Evolutionary conservation across 2,888 invertebrate genomes (phyloP).

Genomic region (Chironomus riparius): DNA sequence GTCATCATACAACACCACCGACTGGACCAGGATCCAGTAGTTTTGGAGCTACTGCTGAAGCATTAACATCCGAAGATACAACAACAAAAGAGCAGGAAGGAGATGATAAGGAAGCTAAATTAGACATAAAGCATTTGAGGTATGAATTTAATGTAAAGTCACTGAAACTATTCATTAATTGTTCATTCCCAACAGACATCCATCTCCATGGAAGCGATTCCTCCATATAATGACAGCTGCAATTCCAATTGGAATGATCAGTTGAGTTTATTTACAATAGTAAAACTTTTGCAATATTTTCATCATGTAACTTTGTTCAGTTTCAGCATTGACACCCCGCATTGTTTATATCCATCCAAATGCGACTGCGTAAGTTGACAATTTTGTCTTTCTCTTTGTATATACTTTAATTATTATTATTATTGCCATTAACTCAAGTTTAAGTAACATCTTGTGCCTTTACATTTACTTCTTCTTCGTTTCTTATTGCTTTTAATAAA

Average conservation of each 20-base stretch:
- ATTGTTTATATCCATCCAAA: constrained; percentile 28
- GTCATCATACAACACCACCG: background rate
- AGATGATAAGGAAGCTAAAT: background rate
- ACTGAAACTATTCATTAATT: background rate
- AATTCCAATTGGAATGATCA: constrained; percentile 29
- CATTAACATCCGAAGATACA: background rate
- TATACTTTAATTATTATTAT: background rate
- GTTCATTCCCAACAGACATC: background rate
- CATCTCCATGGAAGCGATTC: constrained; percentile 28
- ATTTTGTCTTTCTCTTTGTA: background rate
- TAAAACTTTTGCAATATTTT: background rate
- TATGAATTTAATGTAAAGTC: background rate
- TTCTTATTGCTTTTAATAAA: background rate
- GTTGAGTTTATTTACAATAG: background rate
- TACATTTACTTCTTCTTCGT: too few species aligned
- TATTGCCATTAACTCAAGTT: too few species aligned
- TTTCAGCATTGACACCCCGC: constrained; percentile 29
- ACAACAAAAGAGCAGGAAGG: background rate
- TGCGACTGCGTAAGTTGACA: constrained; percentile 29
- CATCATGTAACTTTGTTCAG: background rate
- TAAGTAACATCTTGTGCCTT: too few species aligned
- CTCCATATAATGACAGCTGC: constrained; percentile 28
- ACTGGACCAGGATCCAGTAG: background rate
- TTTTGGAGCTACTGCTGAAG: background rate
- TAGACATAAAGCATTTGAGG: background rate